Evolutionary conservation across 1,140 invertebrate genomes (phyloP).

Genomic region (Drosophila kepulauana): DNA sequence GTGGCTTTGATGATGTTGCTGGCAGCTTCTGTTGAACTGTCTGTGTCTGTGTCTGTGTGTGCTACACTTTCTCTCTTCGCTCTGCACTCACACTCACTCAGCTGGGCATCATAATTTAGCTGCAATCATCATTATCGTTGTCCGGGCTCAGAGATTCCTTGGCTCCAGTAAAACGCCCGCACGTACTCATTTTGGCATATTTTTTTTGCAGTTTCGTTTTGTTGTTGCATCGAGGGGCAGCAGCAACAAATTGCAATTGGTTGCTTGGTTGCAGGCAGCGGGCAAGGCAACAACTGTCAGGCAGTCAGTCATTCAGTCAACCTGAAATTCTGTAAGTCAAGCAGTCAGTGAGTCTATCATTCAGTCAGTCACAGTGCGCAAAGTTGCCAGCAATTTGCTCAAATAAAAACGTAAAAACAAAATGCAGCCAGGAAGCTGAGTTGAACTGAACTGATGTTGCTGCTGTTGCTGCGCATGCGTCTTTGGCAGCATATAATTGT

Average conservation of each 20-base stretch:
- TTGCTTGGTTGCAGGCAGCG: constrained; percentile 1
- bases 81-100: constrained; percentile 59
- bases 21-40: constrained; percentile 74
- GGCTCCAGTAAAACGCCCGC: constrained; percentile 68
- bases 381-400: constrained; percentile 81
- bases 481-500: constrained; percentile 83
- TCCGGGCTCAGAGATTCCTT: constrained; percentile 58
- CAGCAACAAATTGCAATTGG: constrained; percentile 54
- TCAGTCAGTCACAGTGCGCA: constrained; percentile 80
- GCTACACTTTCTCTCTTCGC: constrained; percentile 76
- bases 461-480: constrained; percentile 70
- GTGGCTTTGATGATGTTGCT: constrained; percentile 68
- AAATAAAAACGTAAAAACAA: constrained; percentile 82
- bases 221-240: constrained; percentile 26
- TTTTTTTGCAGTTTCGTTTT: constrained; percentile 36
- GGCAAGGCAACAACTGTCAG: constrained; percentile 48
- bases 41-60: constrained; percentile 9
- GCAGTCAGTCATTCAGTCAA: constrained; percentile 64
- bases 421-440: constrained; percentile 64
- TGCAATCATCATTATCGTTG: constrained; percentile 85
- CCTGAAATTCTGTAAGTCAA: constrained; percentile 68
- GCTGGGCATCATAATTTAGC: constrained; percentile 83
- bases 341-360: constrained; percentile 80
- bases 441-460: constrained; percentile 17
- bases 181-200: constrained; percentile 74